Evolutionary conservation across 2,113 vertebrate genomes (phyloP), one percentile per base, ranked within the genome.

Genomic region (Ochotona princeps): DNA sequence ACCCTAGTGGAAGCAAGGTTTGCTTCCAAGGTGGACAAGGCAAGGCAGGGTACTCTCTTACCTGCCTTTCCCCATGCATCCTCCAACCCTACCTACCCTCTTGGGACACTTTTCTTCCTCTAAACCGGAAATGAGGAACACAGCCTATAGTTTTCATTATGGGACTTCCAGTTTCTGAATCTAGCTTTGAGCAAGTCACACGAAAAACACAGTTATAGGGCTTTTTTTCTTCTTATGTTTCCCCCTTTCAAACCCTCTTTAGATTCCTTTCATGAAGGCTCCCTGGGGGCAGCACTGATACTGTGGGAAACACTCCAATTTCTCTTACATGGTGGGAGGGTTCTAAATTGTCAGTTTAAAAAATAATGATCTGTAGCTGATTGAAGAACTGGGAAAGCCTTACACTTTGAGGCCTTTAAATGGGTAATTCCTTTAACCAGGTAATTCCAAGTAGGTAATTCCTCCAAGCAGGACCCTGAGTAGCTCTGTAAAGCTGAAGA

Each of bases 401-500:
- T 81, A 61, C 66, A 4, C 78, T 49, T 38, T 5, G 65, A 95
- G 51, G 92, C 74, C 72, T 96, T 65, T 95, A 92, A 94, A 75
- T 91, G 93, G 73, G 87, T 78, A 83, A 96, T 91, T 96, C 92
- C 80, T 97, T 96, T 95, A 95, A 97, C 66, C 78, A 20, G 18
- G 28, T 84, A 86, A 89, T 96, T 97, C 57, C 95, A 94, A 92
- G 66, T 51, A n/a, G 66, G 80, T 95, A 89, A 96, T 94, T 96
- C 94, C 83, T 97, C 96, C 92, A 95, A 97, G 69, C 96, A 93
- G 35, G 54, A 95, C 91, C 96, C 94, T 91, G 96, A 84, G 93
- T 72, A 96, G 94, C 57, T 85, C 72, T 0, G 18, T 89, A 93
- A 92, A 94, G 91, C 93, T 70, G 91, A 96, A 98, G 96, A 85